Percentiles rank a stretch among this genome's conserved stretches.
These are phyloP conservation scores for honey bee (Apis mellifera) DNA, from an alignment of 1,140 invertebrate genomes.

Conservation along the genomic window Amel_HAv3.1 CM009936.2:7008501-7009000, in stretches of 20 bases:
- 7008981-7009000: conserved; percentile 22
- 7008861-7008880: background rate
- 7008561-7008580: background rate
- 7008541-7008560: background rate
- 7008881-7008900: conserved; percentile 19
- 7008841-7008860: too few relatives aligned
- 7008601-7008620: background rate
- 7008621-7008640: background rate
- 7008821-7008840: too few relatives aligned
- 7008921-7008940: background rate
- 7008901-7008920: conserved; percentile 5
- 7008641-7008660: background rate
- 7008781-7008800: too few relatives aligned
- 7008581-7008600: background rate
- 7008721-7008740: background rate
- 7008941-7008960: background rate
- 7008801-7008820: too few relatives aligned
- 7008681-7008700: background rate
- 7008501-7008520: background rate
- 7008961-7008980: conserved; percentile 3
- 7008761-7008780: too few relatives aligned
- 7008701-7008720: background rate
- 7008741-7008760: background rate
- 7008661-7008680: background rate
- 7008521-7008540: conserved; percentile 13